Evolutionary conservation across 2,888 invertebrate species (phyloP), one percentile per base, ranked within the genome.

Genomic region (Pachycephus smyrnensis): DNA sequence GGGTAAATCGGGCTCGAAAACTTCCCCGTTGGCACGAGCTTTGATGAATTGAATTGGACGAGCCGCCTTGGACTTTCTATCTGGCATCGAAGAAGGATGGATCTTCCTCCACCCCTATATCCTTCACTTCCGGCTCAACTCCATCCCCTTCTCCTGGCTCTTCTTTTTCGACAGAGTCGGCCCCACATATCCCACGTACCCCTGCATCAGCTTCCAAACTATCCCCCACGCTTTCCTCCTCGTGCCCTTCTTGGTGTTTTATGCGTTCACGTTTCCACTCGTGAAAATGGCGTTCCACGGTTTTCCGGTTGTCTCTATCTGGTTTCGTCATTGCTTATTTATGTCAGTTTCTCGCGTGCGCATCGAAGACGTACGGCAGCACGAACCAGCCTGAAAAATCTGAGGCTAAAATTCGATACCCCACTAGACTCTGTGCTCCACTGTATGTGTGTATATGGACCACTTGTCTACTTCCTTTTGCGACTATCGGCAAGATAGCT

Each of bases 241-340:
- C 71, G 40, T 31, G n/a, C 75, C n/a, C 73, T 73, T 69, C 69
- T 23, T 23, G 37, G 12, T 68, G 69, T 73, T 68, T 69, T 76
- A 68, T 35, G 11, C 68, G 31, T 75, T 80, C 77, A 71, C 75
- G 73, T 55, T 55, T 55, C 15, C 55, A 55, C 55, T 23, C 23
- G 55, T 23, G 55, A 55, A 55, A 55, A 36, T 76, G 69, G 73
- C 69, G 55, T 73, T 68, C 35, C 71, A 71, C 68, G 79, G 36
- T 76, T 75, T 75, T 55, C 74, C 77, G 32, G 73, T 75, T 33
- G 31, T 30, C 55, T 40, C 75, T 71, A 36, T 73, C 76, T 76
- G 76, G 76, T 35, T 36, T 76, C 76, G 37, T 76, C 76, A 76
- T 76, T 69, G 36, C 73, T 76, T 76, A 76, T 76, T 76, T 76